Evolutionary conservation across 2,888 invertebrate species (phyloP), one percentile per base, ranked within the genome.

Genomic region (Diabrotica balteata): DNA sequence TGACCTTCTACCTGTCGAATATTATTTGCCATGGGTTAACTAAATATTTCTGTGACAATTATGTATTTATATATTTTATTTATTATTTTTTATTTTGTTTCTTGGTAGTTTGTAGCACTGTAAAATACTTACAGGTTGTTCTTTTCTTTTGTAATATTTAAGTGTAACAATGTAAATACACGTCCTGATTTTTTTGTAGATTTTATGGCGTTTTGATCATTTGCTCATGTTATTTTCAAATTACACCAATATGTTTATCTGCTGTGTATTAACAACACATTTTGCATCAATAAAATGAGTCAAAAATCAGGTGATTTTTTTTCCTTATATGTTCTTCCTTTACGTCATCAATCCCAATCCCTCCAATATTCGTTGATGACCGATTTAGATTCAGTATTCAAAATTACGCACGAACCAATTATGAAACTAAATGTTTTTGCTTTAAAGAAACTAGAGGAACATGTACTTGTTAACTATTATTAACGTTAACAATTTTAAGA

Each of bases 231-330:
- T 77, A 77, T 71, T 75, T 77, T 80, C 77, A 77, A 58, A 77
- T 78, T 76, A 75, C 71, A 77, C 71, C 73, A 74, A 73, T 78
- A 74, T 75, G 75, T 77, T 77, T 74, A 78, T 77, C 77, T 76
- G 79, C 78, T 78, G 78, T 80, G 79, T 80, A 80, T 79, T 80
- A 77, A 77, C 79, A 80, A 80, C 79, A 77, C 79, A 77, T 77
- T 80, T 80, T 81, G 80, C 80, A 80, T 81, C 54, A 53, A 59
- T 60, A 64, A 53, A 60, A 52, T 67, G 32, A 59, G 57, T 64
- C 64, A 58, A 63, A 64, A 64, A 63, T 64, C 62, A 8, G 9
- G 3, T 43, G 43, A 43, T 45, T 6, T 11, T 57, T 57, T 63
- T 50, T 9, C 49, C 45, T 44, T 17, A 17, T 17, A 32, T 32